Evolutionary conservation across 2,888 invertebrate genomes (phyloP).

Genomic region (Drosophila crucigera): DNA sequence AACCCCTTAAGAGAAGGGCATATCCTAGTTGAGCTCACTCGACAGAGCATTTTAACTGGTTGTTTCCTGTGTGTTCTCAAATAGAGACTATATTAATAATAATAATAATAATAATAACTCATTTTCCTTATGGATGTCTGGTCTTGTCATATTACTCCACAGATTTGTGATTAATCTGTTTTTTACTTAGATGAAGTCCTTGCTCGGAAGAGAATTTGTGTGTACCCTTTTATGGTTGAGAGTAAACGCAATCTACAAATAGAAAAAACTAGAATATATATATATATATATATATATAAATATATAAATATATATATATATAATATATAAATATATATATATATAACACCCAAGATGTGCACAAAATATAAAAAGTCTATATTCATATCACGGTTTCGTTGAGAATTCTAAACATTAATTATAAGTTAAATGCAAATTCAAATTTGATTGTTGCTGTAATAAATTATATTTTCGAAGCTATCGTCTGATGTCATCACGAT

Average conservation of each 20-base stretch:
- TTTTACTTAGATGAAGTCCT: background rate
- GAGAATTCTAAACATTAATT: background rate
- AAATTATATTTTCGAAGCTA: slow-evolving; percentile 24
- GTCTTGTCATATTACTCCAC: background rate
- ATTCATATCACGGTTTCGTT: background rate
- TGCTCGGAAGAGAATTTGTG: background rate
- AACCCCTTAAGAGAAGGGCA: background rate
- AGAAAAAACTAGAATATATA: background rate
- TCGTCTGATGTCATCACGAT: slow-evolving; percentile 35
- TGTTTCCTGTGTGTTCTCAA: background rate
- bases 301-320: background rate
- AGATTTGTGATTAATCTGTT: slow-evolving; percentile 9
- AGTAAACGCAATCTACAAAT: background rate
- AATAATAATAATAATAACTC: background rate
- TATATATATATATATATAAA: background rate
- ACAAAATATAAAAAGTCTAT: background rate
- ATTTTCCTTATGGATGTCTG: background rate
- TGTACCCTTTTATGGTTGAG: too few relatives aligned
- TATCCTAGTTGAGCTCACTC: background rate
- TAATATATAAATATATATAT: background rate
- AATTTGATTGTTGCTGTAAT: slow-evolving; percentile 12
- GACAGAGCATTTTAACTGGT: background rate
- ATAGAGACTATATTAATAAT: background rate
- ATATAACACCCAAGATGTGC: background rate
- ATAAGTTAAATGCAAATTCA: background rate